phyloP scores from a whole-genome alignment of 2,888 invertebrate genomes.

The Lepidochrysops patricia region DNA sequence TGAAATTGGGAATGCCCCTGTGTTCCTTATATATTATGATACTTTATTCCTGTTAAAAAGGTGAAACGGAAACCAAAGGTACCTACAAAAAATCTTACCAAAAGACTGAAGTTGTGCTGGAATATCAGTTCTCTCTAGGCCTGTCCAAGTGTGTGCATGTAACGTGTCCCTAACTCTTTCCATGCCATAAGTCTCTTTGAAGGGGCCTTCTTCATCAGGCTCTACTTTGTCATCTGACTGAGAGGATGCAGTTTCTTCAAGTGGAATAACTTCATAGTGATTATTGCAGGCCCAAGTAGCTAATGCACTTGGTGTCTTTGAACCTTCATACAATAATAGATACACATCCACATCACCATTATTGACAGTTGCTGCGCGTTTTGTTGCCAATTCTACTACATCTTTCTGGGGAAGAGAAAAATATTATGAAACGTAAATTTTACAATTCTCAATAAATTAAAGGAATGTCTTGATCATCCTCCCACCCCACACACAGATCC shows the following conservation, averaged over 20 bases:
- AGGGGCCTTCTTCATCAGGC: neutral
- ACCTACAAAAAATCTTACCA: neutral
- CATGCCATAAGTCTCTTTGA: slow-evolving; percentile 3
- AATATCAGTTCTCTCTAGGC: neutral
- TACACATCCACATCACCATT: neutral
- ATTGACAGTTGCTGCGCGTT: neutral
- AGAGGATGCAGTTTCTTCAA: neutral
- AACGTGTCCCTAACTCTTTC: neutral
- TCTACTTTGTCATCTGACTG: neutral
- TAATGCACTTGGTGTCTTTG: neutral
- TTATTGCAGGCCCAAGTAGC: slow-evolving; percentile 2
- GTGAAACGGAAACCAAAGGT: too few species aligned
- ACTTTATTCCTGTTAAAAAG: too few species aligned
- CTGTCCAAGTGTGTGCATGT: slow-evolving; percentile 7
- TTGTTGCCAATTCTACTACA: neutral
- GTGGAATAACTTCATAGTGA: neutral
- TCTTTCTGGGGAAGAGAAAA: neutral
- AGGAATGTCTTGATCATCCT: too few species aligned
- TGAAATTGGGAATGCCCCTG: too few species aligned
- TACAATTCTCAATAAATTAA: too few species aligned
- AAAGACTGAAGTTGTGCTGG: neutral
- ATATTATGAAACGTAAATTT: neutral
- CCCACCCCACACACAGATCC: too few species aligned
- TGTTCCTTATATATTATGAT: too few species aligned
- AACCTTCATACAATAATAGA: slow-evolving; percentile 2